These are phyloP conservation scores for Andrena bucephala DNA, from an alignment of 2,888 invertebrate genomes.

Conservation along the genomic window DNA sequence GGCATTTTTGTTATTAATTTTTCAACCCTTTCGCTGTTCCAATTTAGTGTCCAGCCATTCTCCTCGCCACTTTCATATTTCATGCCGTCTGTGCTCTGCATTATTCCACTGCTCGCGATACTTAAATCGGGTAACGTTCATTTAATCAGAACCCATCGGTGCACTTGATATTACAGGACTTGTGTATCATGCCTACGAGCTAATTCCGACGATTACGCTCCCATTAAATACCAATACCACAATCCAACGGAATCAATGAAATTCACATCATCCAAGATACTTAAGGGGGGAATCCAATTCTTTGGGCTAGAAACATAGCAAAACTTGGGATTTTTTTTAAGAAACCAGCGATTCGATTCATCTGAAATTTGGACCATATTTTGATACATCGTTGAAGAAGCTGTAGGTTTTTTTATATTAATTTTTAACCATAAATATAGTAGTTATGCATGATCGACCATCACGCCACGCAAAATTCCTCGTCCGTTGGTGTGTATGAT, in stretches of 20 bases:
- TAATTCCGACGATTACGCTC: not conserved
- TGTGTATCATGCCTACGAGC: not conserved
- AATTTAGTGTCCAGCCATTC: slow-evolving; percentile 38
- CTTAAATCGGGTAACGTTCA: slow-evolving; percentile 3
- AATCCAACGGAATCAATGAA: not conserved
- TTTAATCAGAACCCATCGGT: not conserved
- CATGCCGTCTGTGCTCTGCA: slow-evolving; percentile 19
- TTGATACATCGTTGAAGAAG: too few species aligned
- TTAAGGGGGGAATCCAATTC: too few species aligned
- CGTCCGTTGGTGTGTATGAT: too few species aligned
- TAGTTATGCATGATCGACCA: too few species aligned
- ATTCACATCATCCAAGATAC: not conserved
- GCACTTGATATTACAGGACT: not conserved
- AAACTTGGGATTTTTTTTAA: too few species aligned
- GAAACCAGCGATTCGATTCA: too few species aligned
- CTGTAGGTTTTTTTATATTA: too few species aligned
- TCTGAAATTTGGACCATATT: too few species aligned
- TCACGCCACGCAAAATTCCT: too few species aligned
- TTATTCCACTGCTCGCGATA: slow-evolving; percentile 22
- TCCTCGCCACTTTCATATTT: slow-evolving; percentile 18
- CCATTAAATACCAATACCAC: too few species aligned
- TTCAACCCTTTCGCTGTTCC: slow-evolving; percentile 38
- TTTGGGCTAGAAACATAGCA: too few species aligned
- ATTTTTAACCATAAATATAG: too few species aligned
- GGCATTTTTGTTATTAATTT: slow-evolving; percentile 60